Percentiles rank a stretch among this genome's conserved stretches.
Evolutionary conservation across 2,888 invertebrate species (phyloP).

Genomic region (Conistra vaccinii): DNA sequence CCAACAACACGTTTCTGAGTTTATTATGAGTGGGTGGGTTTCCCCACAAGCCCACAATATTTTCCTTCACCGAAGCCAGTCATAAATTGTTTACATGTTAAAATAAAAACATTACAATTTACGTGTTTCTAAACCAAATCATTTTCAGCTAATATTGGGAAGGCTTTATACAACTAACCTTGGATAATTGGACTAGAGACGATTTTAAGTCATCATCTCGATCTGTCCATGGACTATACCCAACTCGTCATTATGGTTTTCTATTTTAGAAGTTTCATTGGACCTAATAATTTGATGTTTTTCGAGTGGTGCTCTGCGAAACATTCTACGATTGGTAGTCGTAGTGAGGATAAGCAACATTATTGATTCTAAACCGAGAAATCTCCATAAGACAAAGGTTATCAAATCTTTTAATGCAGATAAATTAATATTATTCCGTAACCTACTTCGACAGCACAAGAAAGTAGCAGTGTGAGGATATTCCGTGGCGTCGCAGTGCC

Average conservation of each 20-base stretch:
- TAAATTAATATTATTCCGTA: constrained; percentile 60
- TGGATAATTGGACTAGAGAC: neutral
- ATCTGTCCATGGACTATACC: neutral
- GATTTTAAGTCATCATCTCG: neutral
- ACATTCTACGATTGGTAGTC: neutral
- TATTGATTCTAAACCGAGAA: neutral
- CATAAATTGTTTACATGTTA: constrained; percentile 28
- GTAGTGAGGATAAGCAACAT: neutral
- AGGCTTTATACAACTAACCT: neutral
- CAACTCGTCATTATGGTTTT: constrained; percentile 4
- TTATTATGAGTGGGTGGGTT: constrained; percentile 55
- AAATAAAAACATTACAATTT: constrained; percentile 27
- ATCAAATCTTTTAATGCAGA: constrained; percentile 18
- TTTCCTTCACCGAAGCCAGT: constrained; percentile 46
- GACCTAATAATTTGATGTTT: neutral
- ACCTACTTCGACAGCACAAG: constrained; percentile 66
- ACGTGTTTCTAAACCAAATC: constrained; percentile 2
- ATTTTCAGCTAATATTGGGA: neutral
- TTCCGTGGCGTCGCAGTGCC: constrained; percentile 80
- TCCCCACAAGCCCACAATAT: constrained; percentile 48
- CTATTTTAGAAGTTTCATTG: constrained; percentile 16
- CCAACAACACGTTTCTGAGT: constrained; percentile 40
- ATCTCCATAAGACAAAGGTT: neutral
- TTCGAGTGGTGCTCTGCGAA: neutral
- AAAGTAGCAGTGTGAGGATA: constrained; percentile 71